A percentile compares a stretch with the other conserved stretches of the same genome.
Evolutionary conservation across 1,140 invertebrate genomes (phyloP).

Genomic region (Aphelenchoides fujianensis): DNA sequence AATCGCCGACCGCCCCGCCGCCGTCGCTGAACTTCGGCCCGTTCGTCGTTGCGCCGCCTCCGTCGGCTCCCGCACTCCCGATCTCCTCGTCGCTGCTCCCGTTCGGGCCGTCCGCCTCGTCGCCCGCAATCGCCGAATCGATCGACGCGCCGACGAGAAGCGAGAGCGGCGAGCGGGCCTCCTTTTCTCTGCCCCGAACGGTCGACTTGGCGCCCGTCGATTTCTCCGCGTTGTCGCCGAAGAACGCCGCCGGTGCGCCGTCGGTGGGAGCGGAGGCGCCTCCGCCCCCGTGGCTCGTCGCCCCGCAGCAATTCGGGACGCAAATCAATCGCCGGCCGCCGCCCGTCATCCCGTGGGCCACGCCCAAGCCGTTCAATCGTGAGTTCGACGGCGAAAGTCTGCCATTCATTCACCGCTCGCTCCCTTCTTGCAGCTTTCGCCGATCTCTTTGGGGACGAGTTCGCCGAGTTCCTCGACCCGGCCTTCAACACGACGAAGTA

Average conservation of each 20-base stretch:
- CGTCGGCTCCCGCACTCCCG: neutral
- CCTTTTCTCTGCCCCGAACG: neutral
- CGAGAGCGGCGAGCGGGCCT: too few species aligned
- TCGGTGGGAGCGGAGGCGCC: neutral
- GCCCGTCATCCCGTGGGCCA: neutral
- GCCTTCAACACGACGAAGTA: constrained; percentile 9
- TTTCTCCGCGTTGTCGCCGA: neutral
- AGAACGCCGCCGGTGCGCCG: neutral
- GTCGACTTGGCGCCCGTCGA: neutral
- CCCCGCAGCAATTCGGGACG: neutral
- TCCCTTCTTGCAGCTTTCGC: constrained; percentile 62
- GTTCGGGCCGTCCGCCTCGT: too few species aligned
- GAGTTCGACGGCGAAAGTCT: too few species aligned
- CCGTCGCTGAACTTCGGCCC: neutral
- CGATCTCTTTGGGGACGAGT: constrained; percentile 64
- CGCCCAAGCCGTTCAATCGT: constrained; percentile 13
- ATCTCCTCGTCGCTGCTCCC: too few species aligned
- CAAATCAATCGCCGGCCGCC: neutral
- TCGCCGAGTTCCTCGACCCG: constrained; percentile 59
- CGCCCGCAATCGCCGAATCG: neutral
- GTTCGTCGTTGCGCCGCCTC: neutral
- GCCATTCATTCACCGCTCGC: too few species aligned
- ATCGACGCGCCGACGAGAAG: neutral
- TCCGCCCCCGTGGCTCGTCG: neutral
- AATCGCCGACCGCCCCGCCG: too few species aligned